Base-by-base conservation (phyloP, 2,113 vertebrate species). In the Poecilia latipinna region DNA sequence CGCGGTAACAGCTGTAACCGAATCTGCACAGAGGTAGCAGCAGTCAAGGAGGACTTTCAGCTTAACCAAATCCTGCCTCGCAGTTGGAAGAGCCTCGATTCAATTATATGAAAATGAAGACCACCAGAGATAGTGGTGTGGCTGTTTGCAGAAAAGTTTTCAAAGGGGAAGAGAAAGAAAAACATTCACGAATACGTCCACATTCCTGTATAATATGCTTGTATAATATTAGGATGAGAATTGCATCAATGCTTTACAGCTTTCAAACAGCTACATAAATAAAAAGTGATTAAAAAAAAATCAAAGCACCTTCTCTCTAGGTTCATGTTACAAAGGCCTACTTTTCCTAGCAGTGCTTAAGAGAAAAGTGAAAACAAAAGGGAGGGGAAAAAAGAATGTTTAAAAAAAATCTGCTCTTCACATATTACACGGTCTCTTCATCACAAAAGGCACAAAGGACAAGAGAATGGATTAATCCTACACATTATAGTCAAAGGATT, bases 41-140 rank as follows among this genome's bases (percentile, higher is more conserved):
- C 89, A 90, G 92, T 90, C 84, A 84, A 92, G 84, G 84, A 91
- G 88, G 86, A 91, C 91, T 91, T 89, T 92, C 90, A 91, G 91
- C 90, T 90, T 94, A 92, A 94, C 92, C 89, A 90, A 94, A 94
- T 95, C 93, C 93, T 89, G 88, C 88, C 86, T 88, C 90, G 85
- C 90, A 90, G 84, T 90, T 88, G 91, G 90, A 91, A 89, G 82
- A 84, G 86, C 88, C 89, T 73, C 80, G 44, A 94, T 93, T 94
- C 91, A 93, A 95, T 95, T 94, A 94, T 92, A 91, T 93, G 91
- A 90, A 94, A 95, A 94, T 94, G 91, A 94, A 94, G 90, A 91
- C 89, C 89, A 87, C 88, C 86, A 80, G 85, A 88, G 88, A 92
- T 90, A 93, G 83, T 73, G 81, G 80, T 73, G 75, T n/a, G 35